A percentile compares a stretch with the other conserved stretches of the same genome.
Conservation (phyloP, 2,113 vertebrate species). For the Heterocephalus glaber region DNA sequence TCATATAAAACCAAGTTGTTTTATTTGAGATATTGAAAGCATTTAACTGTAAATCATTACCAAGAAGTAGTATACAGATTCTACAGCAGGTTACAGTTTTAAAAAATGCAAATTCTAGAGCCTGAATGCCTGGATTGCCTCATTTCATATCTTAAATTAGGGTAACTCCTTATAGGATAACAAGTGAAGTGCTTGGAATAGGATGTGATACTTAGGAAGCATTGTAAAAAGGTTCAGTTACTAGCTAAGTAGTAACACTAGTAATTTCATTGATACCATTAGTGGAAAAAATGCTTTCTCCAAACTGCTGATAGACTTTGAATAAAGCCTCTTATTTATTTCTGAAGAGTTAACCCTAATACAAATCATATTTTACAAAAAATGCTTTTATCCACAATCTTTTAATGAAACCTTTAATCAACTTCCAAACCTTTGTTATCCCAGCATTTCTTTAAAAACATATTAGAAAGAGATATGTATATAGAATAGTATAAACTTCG, state of each 20-base stretch:
- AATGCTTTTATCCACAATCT: not conserved
- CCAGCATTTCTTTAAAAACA: not conserved
- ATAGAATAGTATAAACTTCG: not conserved
- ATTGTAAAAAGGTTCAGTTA: not conserved
- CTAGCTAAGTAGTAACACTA: not conserved
- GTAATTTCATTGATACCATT: not conserved
- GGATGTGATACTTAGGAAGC: not conserved
- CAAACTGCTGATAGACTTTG: not conserved
- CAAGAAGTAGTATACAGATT: not conserved
- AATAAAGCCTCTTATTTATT: not conserved
- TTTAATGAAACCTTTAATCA: not conserved
- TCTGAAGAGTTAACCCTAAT: not conserved
- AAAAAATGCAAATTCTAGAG: not conserved
- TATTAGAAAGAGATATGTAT: not conserved
- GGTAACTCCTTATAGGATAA: not conserved
- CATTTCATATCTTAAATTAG: constrained; percentile 4
- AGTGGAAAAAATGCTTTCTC: not conserved
- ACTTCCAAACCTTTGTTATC: not conserved
- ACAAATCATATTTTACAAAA: not conserved
- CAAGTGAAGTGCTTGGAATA: not conserved
- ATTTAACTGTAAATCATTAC: constrained; percentile 14
- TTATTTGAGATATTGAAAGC: constrained; percentile 10
- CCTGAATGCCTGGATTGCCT: not conserved
- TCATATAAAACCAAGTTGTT: constrained; percentile 29
- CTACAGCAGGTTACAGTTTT: not conserved